phyloP scores from a whole-genome alignment of 2,113 vertebrate species.

The Melanerpes aurifrons region DNA sequence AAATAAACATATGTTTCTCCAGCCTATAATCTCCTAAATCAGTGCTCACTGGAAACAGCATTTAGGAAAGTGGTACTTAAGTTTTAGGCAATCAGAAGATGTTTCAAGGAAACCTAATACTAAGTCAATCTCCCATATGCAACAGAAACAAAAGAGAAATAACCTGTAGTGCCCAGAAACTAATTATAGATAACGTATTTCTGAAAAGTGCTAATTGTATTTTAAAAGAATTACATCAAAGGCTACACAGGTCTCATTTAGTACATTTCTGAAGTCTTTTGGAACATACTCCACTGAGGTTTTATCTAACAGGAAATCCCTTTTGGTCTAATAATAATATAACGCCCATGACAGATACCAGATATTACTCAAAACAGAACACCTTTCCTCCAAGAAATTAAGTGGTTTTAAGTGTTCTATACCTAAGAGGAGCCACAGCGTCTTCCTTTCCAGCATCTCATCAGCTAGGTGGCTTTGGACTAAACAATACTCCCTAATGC shows the following conservation, averaged over 20 bases:
- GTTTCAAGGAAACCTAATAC: not conserved
- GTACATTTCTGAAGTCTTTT: not conserved
- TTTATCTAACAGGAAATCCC: not conserved
- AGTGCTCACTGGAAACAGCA: rapidly evolving
- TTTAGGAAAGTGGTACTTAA: not conserved
- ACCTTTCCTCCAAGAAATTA: not conserved
- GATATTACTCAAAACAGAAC: not conserved
- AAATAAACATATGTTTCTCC: not conserved
- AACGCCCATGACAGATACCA: not conserved
- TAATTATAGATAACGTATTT: not conserved
- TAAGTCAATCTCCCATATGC: not conserved
- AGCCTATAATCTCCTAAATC: not conserved
- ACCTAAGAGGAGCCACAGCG: not conserved
- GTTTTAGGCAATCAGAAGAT: not conserved
- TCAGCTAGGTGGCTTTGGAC: not conserved
- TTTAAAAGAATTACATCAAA: not conserved
- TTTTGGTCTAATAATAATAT: not conserved
- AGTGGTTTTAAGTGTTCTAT: not conserved
- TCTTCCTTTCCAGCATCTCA: not conserved
- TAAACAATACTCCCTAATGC: rapidly evolving
- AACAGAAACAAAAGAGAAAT: not conserved
- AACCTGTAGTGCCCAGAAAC: not conserved
- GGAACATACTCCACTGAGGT: not conserved
- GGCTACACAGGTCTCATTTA: not conserved
- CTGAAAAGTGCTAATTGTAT: not conserved